Evolutionary conservation across 2,797 vertebrate species (phyloP), one percentile per base, ranked within the genome.

Genomic region (Xenentodon cancila): DNA sequence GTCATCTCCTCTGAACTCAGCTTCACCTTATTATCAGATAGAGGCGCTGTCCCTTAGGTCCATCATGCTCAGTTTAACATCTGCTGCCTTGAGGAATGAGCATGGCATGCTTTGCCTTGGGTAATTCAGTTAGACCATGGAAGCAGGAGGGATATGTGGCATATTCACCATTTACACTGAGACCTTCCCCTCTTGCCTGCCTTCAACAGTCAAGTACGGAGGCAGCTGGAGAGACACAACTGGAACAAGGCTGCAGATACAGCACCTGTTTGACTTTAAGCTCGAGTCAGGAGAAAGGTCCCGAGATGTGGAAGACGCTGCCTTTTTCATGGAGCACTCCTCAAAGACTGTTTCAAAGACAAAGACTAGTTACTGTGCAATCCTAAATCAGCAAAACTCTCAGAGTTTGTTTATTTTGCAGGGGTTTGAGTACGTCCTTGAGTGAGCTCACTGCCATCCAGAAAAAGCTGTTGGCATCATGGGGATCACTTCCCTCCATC

Each of bases 11-110:
- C 60, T 87, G 84, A 91, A 82, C 87, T 87, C 68, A 47, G 32
- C 61, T 12, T 88, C 75, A 88, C 83, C 87, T 59, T 52, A 30
- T 55, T 73, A 80, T 83, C 75, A 79, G 70, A 81, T 65, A 57
- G 56, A 44, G 9, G 54, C 52, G 9, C 37, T 40, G 1, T 40
- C 66, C 73, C 46, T 34, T 62, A 65, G 44, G 61, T 52, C 56
- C 21, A 62, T 60, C 64, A 59, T 57, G 53, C 78, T 68, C 60
- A 49, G 25, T 30, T 47, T 64, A 62, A 54, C 50, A 44, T 77
- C 60, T 67, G 42, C 64, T 76, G 76, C 77, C 78, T 21, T 22
- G 5, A 74, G 76, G 57, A 70, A 77, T 57, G 64, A 65, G 71
- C 25, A 1, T 9, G 15, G 20, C 40, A 2, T 9, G 46, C 69